Conservation (phyloP, 2,797 vertebrate species). For the Ceyx erithaca region DNA sequence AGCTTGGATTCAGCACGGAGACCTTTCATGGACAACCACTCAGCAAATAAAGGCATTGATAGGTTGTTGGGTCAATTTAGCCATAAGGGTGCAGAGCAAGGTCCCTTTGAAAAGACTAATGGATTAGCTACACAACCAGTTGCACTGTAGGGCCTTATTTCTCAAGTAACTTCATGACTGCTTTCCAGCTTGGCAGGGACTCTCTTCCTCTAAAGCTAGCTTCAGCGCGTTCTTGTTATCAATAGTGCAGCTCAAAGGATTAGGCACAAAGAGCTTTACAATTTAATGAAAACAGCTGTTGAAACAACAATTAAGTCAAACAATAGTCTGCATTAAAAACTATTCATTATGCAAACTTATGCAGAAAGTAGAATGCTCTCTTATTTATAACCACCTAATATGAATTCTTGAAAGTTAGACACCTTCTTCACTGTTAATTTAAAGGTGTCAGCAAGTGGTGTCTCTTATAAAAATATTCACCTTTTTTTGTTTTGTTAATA, state of each 20-base stretch:
- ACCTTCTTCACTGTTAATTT: slow-evolving; percentile 59
- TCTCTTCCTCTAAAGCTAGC: slow-evolving; percentile 74
- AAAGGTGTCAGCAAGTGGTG: slow-evolving; percentile 66
- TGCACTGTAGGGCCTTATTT: slow-evolving; percentile 79
- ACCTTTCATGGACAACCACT: slow-evolving; percentile 81
- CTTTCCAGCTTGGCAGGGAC: slow-evolving; percentile 78
- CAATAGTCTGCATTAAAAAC: slow-evolving; percentile 78
- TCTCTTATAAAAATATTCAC: slow-evolving; percentile 54
- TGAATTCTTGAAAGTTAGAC: slow-evolving; percentile 53
- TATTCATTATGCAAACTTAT: slow-evolving; percentile 84
- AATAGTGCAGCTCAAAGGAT: slow-evolving; percentile 82
- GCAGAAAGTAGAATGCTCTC: slow-evolving; percentile 73
- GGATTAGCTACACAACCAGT: slow-evolving; percentile 83
- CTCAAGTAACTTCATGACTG: slow-evolving; percentile 79
- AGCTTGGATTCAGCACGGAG: slow-evolving; percentile 79
- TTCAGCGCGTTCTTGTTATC: slow-evolving; percentile 78
- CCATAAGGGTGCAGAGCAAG: slow-evolving; percentile 78
- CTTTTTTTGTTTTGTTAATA: slow-evolving; percentile 41
- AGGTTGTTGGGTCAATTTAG: slow-evolving; percentile 85
- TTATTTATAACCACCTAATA: slow-evolving; percentile 69
- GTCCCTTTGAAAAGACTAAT: slow-evolving; percentile 82
- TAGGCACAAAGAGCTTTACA: slow-evolving; percentile 81
- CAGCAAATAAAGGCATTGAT: slow-evolving; percentile 84
- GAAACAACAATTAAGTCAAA: slow-evolving; percentile 82
- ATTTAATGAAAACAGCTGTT: slow-evolving; percentile 86